Evolutionary conservation across 2,113 vertebrate genomes (phyloP).

Genomic region (Dunckerocampus dactyliophorus): DNA sequence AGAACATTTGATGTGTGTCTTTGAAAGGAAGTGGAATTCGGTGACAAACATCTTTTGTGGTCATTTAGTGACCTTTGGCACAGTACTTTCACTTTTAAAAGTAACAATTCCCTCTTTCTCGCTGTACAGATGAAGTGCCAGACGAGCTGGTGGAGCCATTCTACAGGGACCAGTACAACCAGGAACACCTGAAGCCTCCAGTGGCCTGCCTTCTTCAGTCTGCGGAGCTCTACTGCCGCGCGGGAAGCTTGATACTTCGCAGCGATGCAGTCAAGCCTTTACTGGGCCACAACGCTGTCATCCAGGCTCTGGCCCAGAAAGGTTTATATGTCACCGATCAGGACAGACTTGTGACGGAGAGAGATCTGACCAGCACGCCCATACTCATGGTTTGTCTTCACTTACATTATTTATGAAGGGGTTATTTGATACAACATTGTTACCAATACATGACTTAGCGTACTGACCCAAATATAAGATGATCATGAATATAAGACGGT

Average conservation of each 20-base stretch:
- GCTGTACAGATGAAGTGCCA: slow-evolving; percentile 83
- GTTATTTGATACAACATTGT: background rate
- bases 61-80: too few species aligned
- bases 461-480: too few species aligned
- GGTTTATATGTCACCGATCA: slow-evolving; percentile 97
- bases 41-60: too few species aligned
- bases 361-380: slow-evolving; percentile 90
- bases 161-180: slow-evolving; percentile 95
- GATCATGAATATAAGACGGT: too few species aligned
- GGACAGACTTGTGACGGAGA: slow-evolving; percentile 91
- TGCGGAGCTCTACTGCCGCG: slow-evolving; percentile 94
- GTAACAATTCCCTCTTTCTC: background rate
- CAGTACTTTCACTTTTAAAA: too few species aligned
- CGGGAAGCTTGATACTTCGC: slow-evolving; percentile 94
- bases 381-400: slow-evolving; percentile 89
- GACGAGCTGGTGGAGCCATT: slow-evolving; percentile 88
- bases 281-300: slow-evolving; percentile 93
- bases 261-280: slow-evolving; percentile 95
- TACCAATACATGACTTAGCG: too few species aligned
- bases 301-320: slow-evolving; percentile 96
- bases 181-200: slow-evolving; percentile 95
- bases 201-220: slow-evolving; percentile 91
- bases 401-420: background rate
- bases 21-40: too few species aligned
- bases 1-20: too few species aligned